These are phyloP conservation scores for Tragopan temminckii DNA, from an alignment of 2,797 vertebrate genomes.

Conservation along the genomic window DNA sequence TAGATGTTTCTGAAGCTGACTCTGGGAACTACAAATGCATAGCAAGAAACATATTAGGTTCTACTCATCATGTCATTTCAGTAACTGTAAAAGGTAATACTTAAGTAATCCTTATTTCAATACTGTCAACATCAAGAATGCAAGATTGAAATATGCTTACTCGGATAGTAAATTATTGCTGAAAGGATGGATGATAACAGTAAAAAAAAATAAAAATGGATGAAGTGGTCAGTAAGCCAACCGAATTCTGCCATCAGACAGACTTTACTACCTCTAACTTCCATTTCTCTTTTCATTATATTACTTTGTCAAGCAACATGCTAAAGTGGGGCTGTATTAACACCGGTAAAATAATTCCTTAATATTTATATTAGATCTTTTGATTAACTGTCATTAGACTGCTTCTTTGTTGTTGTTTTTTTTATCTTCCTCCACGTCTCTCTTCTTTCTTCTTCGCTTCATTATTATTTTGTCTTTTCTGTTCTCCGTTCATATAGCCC, in stretches of 20 bases:
- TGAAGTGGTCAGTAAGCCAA: background rate
- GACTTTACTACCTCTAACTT: background rate
- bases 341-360: background rate
- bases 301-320: background rate
- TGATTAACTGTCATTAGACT: background rate
- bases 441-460: background rate
- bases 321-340: background rate
- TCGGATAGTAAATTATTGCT: background rate
- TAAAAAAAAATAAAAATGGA: background rate
- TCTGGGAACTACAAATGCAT: conserved; percentile 93
- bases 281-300: background rate
- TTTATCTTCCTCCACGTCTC: background rate
- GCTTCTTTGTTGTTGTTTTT: background rate
- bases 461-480: background rate
- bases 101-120: background rate
- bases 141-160: background rate
- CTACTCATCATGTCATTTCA: conserved; percentile 87
- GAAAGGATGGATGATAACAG: background rate
- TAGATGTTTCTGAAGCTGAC: conserved; percentile 91
- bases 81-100: conserved; percentile 93
- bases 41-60: conserved; percentile 88
- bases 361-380: background rate
- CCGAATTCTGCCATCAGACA: background rate
- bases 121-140: background rate
- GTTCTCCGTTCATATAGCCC: background rate